Percentiles rank a stretch among this genome's conserved stretches.
These are phyloP conservation scores for Neomonachus schauinslandi DNA, from an alignment of 2,113 vertebrate genomes.

Conservation along the genomic window DNA sequence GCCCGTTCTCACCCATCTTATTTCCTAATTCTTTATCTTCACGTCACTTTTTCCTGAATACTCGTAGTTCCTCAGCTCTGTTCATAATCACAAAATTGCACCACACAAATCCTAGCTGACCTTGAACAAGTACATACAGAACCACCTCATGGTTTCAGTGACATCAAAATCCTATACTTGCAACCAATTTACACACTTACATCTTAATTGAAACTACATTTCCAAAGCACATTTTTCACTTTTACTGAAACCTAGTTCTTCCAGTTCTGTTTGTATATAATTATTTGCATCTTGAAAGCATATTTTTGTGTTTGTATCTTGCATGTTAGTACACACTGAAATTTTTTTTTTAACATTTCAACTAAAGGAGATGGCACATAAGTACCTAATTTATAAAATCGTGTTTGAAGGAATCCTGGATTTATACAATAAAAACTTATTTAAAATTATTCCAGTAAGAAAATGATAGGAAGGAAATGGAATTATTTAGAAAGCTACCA, in stretches of 20 bases:
- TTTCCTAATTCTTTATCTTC: conserved; percentile 7
- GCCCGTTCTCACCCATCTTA: background rate
- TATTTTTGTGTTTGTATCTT: conserved; percentile 54
- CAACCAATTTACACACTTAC: background rate
- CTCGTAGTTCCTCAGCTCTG: background rate
- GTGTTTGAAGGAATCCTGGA: conserved; percentile 13
- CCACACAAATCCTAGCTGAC: background rate
- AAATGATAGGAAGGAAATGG: conserved; percentile 30
- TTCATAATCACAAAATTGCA: background rate
- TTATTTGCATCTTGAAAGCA: conserved; percentile 34
- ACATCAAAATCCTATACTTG: conserved; percentile 8
- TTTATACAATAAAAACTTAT: conserved; percentile 35
- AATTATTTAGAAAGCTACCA: conserved; percentile 44
- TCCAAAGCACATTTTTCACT: conserved; percentile 1
- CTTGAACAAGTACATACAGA: conserved; percentile 11
- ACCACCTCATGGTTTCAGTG: background rate
- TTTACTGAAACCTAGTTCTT: conserved; percentile 16
- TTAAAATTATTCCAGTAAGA: conserved; percentile 46
- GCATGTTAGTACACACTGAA: background rate
- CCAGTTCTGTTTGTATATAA: background rate
- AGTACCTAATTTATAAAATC: conserved; percentile 27
- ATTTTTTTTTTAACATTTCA: conserved; percentile 35
- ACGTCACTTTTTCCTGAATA: background rate
- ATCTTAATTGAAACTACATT: conserved; percentile 27
- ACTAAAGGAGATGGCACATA: background rate